Conservation (phyloP, 2,888 invertebrate genomes). For the Chymomyza amoena region DNA sequence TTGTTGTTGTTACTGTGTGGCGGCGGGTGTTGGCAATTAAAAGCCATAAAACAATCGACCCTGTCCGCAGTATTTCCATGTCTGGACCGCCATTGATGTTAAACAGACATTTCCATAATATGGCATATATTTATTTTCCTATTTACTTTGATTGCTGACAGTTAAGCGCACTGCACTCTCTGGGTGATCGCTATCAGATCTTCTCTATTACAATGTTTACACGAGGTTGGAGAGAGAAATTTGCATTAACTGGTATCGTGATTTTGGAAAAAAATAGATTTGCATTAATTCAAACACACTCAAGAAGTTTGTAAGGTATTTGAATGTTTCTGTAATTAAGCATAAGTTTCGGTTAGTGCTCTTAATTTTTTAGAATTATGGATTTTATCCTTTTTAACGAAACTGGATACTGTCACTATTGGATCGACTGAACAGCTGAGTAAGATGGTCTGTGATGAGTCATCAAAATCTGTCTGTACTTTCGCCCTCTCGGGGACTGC, state of each 20-base stretch:
- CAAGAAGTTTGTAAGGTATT: no score
- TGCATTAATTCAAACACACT: no score
- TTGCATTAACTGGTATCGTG: not conserved
- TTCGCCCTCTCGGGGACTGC: no score
- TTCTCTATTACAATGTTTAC: not conserved
- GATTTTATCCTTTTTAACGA: no score
- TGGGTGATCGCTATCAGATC: conserved; percentile 40
- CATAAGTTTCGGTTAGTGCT: no score
- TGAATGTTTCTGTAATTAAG: no score
- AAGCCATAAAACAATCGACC: conserved; percentile 26
- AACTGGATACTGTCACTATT: no score
- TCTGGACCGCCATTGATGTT: conserved; percentile 25
- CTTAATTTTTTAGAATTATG: no score
- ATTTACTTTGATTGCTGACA: conserved; percentile 45
- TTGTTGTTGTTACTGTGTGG: not conserved
- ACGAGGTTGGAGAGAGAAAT: not conserved
- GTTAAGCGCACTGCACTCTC: conserved; percentile 33
- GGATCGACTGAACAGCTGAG: no score
- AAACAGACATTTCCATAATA: conserved; percentile 41
- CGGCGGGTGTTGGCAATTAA: conserved; percentile 52
- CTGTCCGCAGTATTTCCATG: conserved; percentile 3
- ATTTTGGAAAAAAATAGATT: not conserved
- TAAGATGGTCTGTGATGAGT: no score
- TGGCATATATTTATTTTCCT: conserved; percentile 4
- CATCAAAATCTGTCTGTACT: no score